Evolutionary conservation across 2,797 vertebrate genomes (phyloP).

Genomic region (Microhierax caerulescens): DNA sequence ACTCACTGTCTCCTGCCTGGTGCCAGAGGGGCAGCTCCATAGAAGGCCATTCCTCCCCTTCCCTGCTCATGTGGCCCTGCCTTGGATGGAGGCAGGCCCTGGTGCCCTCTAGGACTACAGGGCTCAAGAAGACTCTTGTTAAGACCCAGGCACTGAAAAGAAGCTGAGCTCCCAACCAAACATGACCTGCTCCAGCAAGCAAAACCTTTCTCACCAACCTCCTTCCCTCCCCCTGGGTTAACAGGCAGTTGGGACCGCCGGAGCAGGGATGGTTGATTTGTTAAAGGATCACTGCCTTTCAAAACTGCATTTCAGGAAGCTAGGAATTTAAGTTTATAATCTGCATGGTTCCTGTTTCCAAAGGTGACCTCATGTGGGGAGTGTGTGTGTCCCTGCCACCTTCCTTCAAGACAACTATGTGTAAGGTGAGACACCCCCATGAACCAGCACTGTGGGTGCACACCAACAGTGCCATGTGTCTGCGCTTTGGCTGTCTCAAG

Average conservation of each 20-base stretch:
- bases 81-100: not conserved
- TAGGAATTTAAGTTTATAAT: not conserved
- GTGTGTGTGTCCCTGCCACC: not conserved
- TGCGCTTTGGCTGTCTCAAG: fast-evolving
- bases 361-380: not conserved
- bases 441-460: fast-evolving
- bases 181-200: not conserved
- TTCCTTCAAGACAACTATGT: not conserved
- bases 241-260: not conserved
- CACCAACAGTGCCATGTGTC: fast-evolving
- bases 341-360: not conserved
- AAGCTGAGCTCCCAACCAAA: not conserved
- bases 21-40: not conserved
- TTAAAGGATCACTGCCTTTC: not conserved
- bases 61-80: not conserved
- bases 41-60: not conserved
- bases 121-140: not conserved
- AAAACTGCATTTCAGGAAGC: not conserved
- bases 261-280: not conserved
- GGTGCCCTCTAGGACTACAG: not conserved
- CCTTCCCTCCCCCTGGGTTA: not conserved
- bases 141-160: not conserved
- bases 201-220: not conserved
- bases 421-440: not conserved
- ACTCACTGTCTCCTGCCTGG: not conserved